Conservation (phyloP, 2,797 vertebrate species). For the Benthosema pterotum region DNA sequence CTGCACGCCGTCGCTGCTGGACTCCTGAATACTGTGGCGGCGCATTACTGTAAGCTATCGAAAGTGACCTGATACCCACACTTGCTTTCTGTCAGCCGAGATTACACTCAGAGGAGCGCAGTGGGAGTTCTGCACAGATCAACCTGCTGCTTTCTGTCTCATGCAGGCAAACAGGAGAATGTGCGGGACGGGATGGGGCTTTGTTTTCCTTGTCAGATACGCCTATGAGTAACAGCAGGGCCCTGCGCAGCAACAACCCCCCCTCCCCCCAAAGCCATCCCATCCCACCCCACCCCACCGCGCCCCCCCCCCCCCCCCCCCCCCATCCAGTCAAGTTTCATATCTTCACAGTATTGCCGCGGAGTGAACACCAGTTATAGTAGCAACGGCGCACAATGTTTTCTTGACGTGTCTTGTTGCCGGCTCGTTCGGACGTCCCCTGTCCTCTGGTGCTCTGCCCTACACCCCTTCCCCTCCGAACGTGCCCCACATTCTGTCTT, state of each 20-base stretch:
- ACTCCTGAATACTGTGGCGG: slow-evolving; percentile 49
- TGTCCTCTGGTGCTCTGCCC: slow-evolving; percentile 59
- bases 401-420: slow-evolving; percentile 59
- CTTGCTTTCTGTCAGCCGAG: slow-evolving; percentile 82
- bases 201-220: slow-evolving; percentile 75
- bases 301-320: slow-evolving; percentile 32
- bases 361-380: slow-evolving; percentile 64
- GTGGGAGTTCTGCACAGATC: slow-evolving; percentile 69
- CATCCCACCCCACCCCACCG: slow-evolving; percentile 37
- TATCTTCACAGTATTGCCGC: slow-evolving; percentile 67
- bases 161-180: slow-evolving; percentile 67
- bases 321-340: slow-evolving; percentile 57
- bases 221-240: slow-evolving; percentile 74
- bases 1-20: slow-evolving; percentile 57
- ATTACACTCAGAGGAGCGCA: slow-evolving; percentile 74
- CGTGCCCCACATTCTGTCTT: slow-evolving; percentile 68
- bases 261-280: too few relatives aligned
- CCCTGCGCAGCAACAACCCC: slow-evolving; percentile 54
- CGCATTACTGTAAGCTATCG: slow-evolving; percentile 69
- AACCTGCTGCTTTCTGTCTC: slow-evolving; percentile 72
- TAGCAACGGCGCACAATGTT: slow-evolving; percentile 50
- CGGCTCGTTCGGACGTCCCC: slow-evolving; percentile 68
- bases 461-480: slow-evolving; percentile 64
- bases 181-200: slow-evolving; percentile 66
- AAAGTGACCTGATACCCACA: slow-evolving; percentile 80